Percentiles rank a stretch among this genome's conserved stretches.
Conservation (phyloP, 1,140 invertebrate genomes). For the Leucophenga varia region DNA sequence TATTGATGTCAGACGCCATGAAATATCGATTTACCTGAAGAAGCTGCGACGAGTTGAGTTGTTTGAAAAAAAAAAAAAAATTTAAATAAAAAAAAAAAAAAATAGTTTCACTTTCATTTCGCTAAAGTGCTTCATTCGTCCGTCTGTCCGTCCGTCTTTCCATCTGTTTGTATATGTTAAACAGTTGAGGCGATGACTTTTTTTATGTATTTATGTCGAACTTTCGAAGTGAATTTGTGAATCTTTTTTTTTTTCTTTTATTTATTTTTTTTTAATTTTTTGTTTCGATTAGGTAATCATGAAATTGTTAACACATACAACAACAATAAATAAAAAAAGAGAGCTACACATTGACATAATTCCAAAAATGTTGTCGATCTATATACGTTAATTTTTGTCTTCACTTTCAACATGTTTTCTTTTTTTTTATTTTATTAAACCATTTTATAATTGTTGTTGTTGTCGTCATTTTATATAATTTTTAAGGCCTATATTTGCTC, state of each 20-base stretch:
- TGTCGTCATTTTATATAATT: conserved; percentile 23
- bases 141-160: neutral
- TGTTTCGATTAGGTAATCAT: conserved; percentile 49
- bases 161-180: neutral
- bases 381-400: too few relatives aligned
- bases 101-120: conserved; percentile 6
- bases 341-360: conserved; percentile 47
- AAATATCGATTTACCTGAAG: conserved; percentile 1
- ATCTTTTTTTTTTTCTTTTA: conserved; percentile 36
- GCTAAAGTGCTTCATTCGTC: too few relatives aligned
- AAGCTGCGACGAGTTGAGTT: neutral
- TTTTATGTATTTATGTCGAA: neutral
- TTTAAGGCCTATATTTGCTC: conserved; percentile 42
- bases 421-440: too few relatives aligned
- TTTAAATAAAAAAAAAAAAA: too few relatives aligned
- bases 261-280: too few relatives aligned
- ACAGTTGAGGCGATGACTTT: neutral
- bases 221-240: neutral
- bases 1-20: conserved; percentile 1
- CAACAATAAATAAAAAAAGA: conserved; percentile 11
- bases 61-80: too few relatives aligned
- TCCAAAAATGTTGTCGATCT: conserved; percentile 28
- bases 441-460: too few relatives aligned
- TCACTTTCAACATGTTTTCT: conserved; percentile 38
- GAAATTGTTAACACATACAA: conserved; percentile 29